Conservation (phyloP, 2,113 vertebrate species). For the Elachura formosa region DNA sequence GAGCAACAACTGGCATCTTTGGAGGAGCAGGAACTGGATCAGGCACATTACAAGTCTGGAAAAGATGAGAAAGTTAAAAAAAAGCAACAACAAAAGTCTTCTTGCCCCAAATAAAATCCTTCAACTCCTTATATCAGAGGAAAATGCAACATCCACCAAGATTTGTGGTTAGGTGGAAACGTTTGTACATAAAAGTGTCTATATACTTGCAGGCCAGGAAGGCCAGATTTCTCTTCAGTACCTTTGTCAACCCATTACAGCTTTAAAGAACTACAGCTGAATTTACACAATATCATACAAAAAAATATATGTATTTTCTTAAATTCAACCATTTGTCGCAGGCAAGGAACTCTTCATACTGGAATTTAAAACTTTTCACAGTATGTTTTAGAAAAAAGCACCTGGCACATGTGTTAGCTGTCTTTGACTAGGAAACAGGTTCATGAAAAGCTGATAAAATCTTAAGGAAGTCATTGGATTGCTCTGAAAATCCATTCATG, state of each 20-base stretch:
- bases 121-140: background rate
- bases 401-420: fast-evolving
- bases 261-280: background rate
- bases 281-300: background rate
- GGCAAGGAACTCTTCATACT: background rate
- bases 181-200: background rate
- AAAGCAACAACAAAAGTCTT: background rate
- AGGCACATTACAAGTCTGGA: background rate
- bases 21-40: background rate
- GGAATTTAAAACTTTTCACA: background rate
- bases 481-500: background rate
- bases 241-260: background rate
- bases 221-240: background rate
- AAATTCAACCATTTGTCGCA: background rate
- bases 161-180: background rate
- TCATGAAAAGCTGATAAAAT: background rate
- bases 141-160: background rate
- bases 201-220: background rate
- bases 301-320: background rate
- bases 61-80: background rate
- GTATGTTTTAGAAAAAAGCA: background rate
- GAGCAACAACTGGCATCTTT: background rate
- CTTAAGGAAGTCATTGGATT: background rate
- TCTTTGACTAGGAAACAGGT: background rate
- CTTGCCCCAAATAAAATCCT: background rate